Evolutionary conservation across 2,113 vertebrate genomes (phyloP).

Genomic region (Hydrolagus affinis): DNA sequence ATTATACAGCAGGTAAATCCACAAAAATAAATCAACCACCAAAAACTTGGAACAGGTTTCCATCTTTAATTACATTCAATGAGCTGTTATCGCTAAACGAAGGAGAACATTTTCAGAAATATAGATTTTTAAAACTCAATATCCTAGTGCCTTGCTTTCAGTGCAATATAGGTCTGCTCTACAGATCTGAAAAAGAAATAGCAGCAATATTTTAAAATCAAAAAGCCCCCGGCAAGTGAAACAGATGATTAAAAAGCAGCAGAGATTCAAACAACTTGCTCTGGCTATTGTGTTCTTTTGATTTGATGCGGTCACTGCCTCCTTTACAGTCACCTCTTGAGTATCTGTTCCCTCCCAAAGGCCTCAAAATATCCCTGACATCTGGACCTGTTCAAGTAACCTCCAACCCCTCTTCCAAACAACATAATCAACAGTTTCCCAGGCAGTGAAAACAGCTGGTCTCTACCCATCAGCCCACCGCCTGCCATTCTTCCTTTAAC

Average conservation of each 20-base stretch:
- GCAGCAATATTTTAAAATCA: slow-evolving; percentile 28
- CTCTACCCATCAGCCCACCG: not conserved
- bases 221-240: not conserved
- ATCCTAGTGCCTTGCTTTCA: slow-evolving; percentile 13
- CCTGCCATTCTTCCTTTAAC: not conserved
- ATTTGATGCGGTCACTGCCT: not conserved
- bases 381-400: not conserved
- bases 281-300: not conserved
- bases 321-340: too few species aligned
- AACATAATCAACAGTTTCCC: too few species aligned
- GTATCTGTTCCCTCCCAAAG: too few species aligned
- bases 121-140: slow-evolving; percentile 24
- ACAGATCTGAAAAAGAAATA: slow-evolving; percentile 29
- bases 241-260: slow-evolving; percentile 19
- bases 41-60: slow-evolving; percentile 1
- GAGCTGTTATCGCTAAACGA: slow-evolving; percentile 26
- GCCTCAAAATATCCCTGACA: not conserved
- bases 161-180: slow-evolving; percentile 26
- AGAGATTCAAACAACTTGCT: not conserved
- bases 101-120: slow-evolving; percentile 23
- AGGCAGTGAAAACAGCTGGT: not conserved
- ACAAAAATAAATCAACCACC: slow-evolving; percentile 11
- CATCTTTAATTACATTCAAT: slow-evolving; percentile 30
- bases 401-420: not conserved
- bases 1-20: too few species aligned